Conservation (phyloP, 2,113 vertebrate genomes). For the Eira barbara region DNA sequence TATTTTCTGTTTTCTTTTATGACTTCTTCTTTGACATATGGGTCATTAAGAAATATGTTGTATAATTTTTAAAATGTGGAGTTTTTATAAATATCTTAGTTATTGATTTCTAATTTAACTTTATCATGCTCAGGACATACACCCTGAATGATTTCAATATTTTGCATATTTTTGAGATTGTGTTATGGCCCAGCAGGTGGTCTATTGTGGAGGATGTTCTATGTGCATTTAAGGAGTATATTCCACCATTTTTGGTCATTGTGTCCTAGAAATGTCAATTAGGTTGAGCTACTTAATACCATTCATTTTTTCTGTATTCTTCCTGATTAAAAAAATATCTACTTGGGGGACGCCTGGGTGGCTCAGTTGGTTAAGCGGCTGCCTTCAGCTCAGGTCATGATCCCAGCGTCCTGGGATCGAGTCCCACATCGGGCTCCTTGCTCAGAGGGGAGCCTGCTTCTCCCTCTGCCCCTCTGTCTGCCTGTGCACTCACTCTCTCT, state of each 20-base stretch:
- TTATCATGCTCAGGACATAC: background rate
- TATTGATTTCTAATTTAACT: background rate
- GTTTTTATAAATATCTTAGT: background rate
- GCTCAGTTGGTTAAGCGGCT: too few relatives aligned
- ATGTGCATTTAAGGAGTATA: background rate
- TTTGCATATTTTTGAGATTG: background rate
- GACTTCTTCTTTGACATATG: background rate
- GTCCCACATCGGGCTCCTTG: too few relatives aligned
- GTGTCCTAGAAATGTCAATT: background rate
- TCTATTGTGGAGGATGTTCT: background rate
- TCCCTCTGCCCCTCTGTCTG: too few relatives aligned
- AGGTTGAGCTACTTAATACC: background rate
- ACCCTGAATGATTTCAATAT: background rate
- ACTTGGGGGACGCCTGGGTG: too few relatives aligned
- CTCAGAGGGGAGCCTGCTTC: too few relatives aligned
- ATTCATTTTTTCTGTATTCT: background rate
- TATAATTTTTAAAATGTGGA: background rate
- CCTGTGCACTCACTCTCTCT: too few relatives aligned
- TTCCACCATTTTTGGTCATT: background rate
- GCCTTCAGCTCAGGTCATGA: too few relatives aligned
- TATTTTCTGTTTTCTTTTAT: background rate
- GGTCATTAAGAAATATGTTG: background rate
- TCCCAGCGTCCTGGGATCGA: too few relatives aligned
- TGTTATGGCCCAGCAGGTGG: background rate
- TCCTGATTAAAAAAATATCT: background rate